Percentiles rank a stretch among this genome's conserved stretches.
Evolutionary conservation across 2,888 invertebrate species (phyloP).

Genomic region (Alitta virens): DNA sequence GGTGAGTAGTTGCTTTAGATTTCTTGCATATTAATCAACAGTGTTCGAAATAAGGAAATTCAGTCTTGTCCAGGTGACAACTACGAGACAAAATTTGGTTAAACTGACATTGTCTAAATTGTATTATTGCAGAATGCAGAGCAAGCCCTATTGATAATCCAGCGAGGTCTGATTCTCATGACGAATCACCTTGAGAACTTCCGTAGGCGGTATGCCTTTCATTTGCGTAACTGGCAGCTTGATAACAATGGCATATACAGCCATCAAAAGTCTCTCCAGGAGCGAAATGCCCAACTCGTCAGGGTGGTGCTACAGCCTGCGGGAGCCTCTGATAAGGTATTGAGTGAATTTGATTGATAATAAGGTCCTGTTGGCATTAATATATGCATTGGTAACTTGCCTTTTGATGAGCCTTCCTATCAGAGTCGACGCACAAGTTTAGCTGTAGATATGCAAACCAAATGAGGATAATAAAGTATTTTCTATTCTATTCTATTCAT

Average conservation of each 20-base stretch:
- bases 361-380: too few relatives aligned
- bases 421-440: too few relatives aligned
- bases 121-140: conserved; percentile 64
- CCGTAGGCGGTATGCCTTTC: conserved; percentile 60
- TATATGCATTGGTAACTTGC: too few relatives aligned
- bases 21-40: neutral
- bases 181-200: conserved; percentile 93
- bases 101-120: neutral
- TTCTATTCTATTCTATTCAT: too few relatives aligned
- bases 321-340: conserved; percentile 75
- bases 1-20: conserved; percentile 10
- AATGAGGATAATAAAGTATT: too few relatives aligned
- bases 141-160: conserved; percentile 81
- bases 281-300: conserved; percentile 63
- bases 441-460: too few relatives aligned
- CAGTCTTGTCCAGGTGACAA: too few relatives aligned
- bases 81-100: neutral
- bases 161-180: conserved; percentile 80
- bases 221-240: conserved; percentile 77
- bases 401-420: too few relatives aligned
- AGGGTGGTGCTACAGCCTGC: conserved; percentile 84
- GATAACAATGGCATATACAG: conserved; percentile 78
- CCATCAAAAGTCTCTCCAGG: conserved; percentile 68
- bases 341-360: too few relatives aligned
- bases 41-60: too few relatives aligned